Base-by-base conservation (phyloP, 2,113 vertebrate genomes). In the Brachirus orientalis region DNA sequence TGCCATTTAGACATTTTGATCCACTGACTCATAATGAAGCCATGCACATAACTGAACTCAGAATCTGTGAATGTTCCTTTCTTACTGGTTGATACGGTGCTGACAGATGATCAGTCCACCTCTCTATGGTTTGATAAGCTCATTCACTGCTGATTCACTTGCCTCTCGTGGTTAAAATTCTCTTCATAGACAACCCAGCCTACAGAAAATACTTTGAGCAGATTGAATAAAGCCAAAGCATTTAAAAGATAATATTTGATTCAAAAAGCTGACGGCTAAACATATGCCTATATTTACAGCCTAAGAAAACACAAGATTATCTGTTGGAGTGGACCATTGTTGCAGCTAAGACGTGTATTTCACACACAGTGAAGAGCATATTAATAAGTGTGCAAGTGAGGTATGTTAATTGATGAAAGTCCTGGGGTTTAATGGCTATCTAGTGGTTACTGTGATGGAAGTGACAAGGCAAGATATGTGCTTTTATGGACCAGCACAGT, bases 401-500 rank as follows among this genome's bases (percentile, higher is more conserved):
- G 16, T 55, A 56, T 79, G 36, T 38, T 86, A 83, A 77, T 75
- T 75, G 56, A 80, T 67, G 37, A 64, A 85, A 77, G 64, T 82
- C 72, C 53, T 74, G 77, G 76, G 51, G 68, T 74, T 71, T 70
- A 85, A 80, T 69, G 59, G 64, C 51, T 17, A 19, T 65, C 50
- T 53, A 33, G 58, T 65, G 35, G 17, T 18, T 53, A 65, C 63
- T 64, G 53, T 66, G 66, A 62, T 57, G 38, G 69, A 76, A 72
- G 54, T 75, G 75, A 83, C 71, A 72, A 46, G 54, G 61, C 69
- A 64, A 85, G 78, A 89, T 80, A 66, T 82, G 75, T 84, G 67
- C 60, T 72, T 18, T 18, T 43, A 69, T 8, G 57, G 63, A 48
- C 79, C 77, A 76, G 72, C 81, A n/a, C 75, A 78, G 55, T 75